Base-by-base conservation (phyloP, 2,797 vertebrate species). In the Myripristis jacobus region DNA sequence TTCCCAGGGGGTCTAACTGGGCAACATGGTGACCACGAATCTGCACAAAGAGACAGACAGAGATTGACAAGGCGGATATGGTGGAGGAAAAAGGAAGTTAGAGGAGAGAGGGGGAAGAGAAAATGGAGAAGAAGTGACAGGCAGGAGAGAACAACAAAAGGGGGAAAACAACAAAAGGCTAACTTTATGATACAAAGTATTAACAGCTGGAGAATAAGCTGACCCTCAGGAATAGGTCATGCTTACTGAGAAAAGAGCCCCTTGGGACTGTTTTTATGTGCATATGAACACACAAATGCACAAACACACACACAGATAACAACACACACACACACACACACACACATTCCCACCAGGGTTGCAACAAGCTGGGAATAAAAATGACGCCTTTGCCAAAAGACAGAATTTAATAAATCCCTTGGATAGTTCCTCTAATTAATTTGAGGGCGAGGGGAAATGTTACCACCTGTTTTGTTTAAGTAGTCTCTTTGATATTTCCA, bases 401-500 rank as follows among this genome's bases (percentile, higher is more conserved):
- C 64, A 41, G 80, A 90, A 85, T 90, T 93, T 92, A 91, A 93
- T 92, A 91, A 93, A 91, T 91, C 93, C 92, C 91, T 91, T 25
- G 10, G 92, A 92, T 92, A 90, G 78, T 82, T 91, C 78, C 50
- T 80, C 18, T 53, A 86, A 92, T 90, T 92, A 91, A 93, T 91
- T 90, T 75, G 79, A 87, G 87, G 89, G 88, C 68, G 16, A 84
- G 59, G 47, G 81, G 79, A 91, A 91, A 89, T 84, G 85, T 88
- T 89, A 79, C 86, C 91, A 91, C 91, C 92, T 92, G 92, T 90
- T 94, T 91, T 81, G 87, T 90, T 93, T 79, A 89, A 88, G 84
- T 64, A 94, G 90, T 93, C 92, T 93, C 92, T 94, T 93, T 94
- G 92, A 94, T 92, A 87, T 90, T 86, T 89, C 84, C 55, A 83